Evolutionary conservation across 2,888 invertebrate species (phyloP).

Genomic region (Chouioia cunea): DNA sequence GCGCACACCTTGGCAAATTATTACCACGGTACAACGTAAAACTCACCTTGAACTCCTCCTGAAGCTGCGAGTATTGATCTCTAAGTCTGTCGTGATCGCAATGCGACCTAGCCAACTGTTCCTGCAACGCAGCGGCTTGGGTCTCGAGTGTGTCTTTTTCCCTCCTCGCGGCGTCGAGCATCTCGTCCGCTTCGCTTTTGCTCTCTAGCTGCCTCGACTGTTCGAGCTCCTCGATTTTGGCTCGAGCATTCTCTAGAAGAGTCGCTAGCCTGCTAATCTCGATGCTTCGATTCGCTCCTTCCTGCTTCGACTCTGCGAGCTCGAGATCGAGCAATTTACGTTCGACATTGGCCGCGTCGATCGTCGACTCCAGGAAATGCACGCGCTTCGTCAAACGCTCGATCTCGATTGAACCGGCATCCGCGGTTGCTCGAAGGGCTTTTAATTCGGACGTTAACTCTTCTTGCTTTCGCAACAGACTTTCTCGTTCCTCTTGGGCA

Average conservation of each 20-base stretch:
- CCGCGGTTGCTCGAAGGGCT: constrained; percentile 74
- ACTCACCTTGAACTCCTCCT: constrained; percentile 78
- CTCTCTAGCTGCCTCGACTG: constrained; percentile 77
- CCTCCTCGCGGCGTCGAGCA: constrained; percentile 76
- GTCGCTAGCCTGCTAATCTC: constrained; percentile 84
- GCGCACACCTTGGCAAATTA: background rate
- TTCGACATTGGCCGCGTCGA: constrained; percentile 82
- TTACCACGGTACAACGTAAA: background rate
- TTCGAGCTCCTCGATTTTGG: constrained; percentile 81
- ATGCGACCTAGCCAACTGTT: constrained; percentile 77
- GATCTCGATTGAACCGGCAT: constrained; percentile 75
- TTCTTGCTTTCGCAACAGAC: constrained; percentile 81
- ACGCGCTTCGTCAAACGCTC: constrained; percentile 79
- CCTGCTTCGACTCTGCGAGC: constrained; percentile 79
- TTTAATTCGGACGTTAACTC: constrained; percentile 81
- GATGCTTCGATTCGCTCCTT: constrained; percentile 81
- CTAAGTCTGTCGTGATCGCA: constrained; percentile 77
- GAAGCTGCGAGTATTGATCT: constrained; percentile 77
- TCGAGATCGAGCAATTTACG: constrained; percentile 81
- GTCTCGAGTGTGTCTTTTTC: constrained; percentile 83
- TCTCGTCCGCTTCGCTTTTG: constrained; percentile 79
- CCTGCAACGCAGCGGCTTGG: constrained; percentile 77
- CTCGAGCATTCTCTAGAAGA: constrained; percentile 85
- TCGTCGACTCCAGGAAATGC: constrained; percentile 77
- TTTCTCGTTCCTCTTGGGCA: constrained; percentile 85